phyloP scores from a whole-genome alignment of 2,797 vertebrate species.

The Anguilla obscura region DNA sequence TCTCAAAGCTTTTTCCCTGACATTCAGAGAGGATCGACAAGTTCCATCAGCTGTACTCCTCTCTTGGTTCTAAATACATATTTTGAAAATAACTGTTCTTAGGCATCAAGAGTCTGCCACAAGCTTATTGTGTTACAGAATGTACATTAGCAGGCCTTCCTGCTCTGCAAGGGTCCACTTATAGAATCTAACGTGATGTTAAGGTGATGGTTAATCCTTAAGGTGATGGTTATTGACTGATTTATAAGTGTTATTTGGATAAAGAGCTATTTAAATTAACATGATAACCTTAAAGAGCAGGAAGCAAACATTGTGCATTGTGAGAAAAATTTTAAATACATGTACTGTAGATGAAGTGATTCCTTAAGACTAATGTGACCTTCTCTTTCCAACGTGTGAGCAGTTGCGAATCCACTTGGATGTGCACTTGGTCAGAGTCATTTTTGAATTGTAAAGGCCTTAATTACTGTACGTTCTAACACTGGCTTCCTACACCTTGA shows the following conservation, averaged over 20 bases:
- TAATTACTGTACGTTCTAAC: background rate
- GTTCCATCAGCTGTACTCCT: background rate
- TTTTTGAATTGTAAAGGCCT: background rate
- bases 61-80: background rate
- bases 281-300: background rate
- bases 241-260: background rate
- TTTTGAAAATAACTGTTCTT: background rate
- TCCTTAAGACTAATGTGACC: background rate
- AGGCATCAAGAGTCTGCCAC: background rate
- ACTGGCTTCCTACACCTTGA: background rate
- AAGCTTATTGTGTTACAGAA: background rate
- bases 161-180: background rate
- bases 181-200: background rate
- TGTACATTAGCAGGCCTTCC: background rate
- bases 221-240: constrained; percentile 5
- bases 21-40: background rate
- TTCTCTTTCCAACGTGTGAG: background rate
- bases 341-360: background rate
- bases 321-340: background rate
- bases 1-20: background rate
- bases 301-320: background rate
- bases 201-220: background rate
- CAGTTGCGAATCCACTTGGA: background rate
- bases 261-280: background rate
- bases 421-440: background rate